These are phyloP conservation scores for Protonibea diacanthus DNA, from an alignment of 2,797 vertebrate genomes.

Conservation along the genomic window DNA sequence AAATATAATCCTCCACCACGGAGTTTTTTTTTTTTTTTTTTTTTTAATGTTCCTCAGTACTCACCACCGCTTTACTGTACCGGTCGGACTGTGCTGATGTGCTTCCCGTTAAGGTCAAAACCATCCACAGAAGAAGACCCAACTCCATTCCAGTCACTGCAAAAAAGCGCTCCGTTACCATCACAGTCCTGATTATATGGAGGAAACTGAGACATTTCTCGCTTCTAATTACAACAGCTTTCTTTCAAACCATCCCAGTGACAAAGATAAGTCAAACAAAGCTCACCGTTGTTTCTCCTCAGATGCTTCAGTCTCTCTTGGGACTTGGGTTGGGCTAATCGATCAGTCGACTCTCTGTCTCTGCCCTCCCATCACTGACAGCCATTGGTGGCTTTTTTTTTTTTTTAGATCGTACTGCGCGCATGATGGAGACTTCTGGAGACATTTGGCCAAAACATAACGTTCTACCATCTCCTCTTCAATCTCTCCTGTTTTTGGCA, in stretches of 20 bases:
- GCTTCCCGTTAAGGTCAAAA: constrained; percentile 51
- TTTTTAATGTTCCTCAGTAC: constrained; percentile 28
- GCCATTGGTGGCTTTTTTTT: neutral
- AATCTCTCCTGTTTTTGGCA: no score
- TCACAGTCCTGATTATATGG: neutral
- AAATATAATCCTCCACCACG: neutral
- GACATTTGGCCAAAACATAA: no score
- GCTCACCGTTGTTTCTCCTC: constrained; percentile 65
- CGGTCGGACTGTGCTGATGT: constrained; percentile 55
- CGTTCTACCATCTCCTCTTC: no score
- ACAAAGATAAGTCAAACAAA: constrained; percentile 25
- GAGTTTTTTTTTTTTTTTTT: no score
- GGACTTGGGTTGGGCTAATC: constrained; percentile 71
- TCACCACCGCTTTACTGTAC: constrained; percentile 83
- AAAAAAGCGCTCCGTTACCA: constrained; percentile 10
- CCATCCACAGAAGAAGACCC: constrained; percentile 51
- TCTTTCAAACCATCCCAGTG: neutral
- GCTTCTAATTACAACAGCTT: neutral
- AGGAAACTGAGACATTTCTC: constrained; percentile 23
- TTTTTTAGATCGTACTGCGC: no score
- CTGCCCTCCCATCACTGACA: neutral
- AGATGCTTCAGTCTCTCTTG: constrained; percentile 44
- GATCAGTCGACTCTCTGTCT: constrained; percentile 28
- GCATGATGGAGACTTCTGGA: no score
- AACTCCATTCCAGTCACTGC: constrained; percentile 65